Evolutionary conservation across 2,113 vertebrate genomes (phyloP), one percentile per base, ranked within the genome.

Genomic region (Siphamia tubifer): DNA sequence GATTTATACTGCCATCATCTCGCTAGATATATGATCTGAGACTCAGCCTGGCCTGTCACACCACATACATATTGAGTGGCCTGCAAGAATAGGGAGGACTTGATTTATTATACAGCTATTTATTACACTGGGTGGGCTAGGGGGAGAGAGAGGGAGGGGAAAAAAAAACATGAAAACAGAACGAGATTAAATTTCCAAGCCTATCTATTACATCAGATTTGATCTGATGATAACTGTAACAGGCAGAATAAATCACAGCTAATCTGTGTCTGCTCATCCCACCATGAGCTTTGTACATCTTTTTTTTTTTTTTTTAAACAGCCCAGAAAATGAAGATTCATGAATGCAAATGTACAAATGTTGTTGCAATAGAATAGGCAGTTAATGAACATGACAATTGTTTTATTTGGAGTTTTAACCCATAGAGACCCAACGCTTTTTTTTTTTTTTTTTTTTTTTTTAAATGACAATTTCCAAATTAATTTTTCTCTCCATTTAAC

Each of bases 91-190:
- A 54, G 52, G 58, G 71, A 48, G 51, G 23, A 30, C 65, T 74
- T 85, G 88, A 88, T 89, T 90, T 88, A 91, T 89, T 88, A 83
- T 80, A 75, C 66, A 77, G 69, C 70, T 81, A 81, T 84, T 83
- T 86, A 83, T 81, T 78, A 62, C 54, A 58, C 24, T 39, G 67
- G 71, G 67, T 61, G 68, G 47, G 57, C 36, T 2, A 12, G 4
- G 34, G 24, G 17, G 31, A 64, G 30, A 68, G 27, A 42, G 16
- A n/a, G 44, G 16, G 39, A n/a, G 8, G 39, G 25, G 51, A 8
- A 35, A 34, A 34, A 54, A 45, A 34, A 24, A 64, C 57, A 76
- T 24, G 28, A 66, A 70, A 63, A 74, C 49, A 38, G 60, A 57
- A 38, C 8, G 3, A 61, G 30, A 68, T 70, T 19, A 55, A 61